Base-by-base conservation (phyloP, 2,113 vertebrate genomes). In the Semicossyphus pulcher region DNA sequence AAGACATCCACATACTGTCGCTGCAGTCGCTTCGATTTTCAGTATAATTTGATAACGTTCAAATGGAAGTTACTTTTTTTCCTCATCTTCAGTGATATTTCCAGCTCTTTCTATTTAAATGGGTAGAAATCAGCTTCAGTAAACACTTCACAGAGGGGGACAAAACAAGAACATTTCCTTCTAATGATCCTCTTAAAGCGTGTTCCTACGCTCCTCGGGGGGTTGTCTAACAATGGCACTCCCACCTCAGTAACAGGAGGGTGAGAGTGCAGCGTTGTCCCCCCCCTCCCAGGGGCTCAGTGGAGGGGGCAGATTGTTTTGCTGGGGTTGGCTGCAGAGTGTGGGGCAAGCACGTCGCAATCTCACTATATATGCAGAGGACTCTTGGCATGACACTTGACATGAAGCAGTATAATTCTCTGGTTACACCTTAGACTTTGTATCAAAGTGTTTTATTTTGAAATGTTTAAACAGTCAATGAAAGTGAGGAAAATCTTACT, bases 181-280 rank as follows among this genome's bases (percentile, higher is more conserved):
- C 29, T 69, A 53, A 65, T 58, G 42, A 60, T 54, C 23, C 28
- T 75, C 36, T 73, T 36, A n/a, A 61, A 76, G 36, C 28, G 4
- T 72, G 21, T 28, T 66, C 20, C 20, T 31, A 31, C 29, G 16
- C 12, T 80, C 72, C 71, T 72, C 9, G 11, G 62, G 77, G 66
- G 54, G 47, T 36, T 65, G 63, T 72, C 79, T 82, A 76, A 85
- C 77, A 80, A 83, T 76, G 78, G 25, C 56, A 51, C 69, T 57
- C 80, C 49, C 51, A 66, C 75, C 73, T 76, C 54, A 25, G 49
- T 41, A 84, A 51, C 45, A 68, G 42, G 45, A 77, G 59, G 63
- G 37, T 42, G 56, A 53, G 47, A 63, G 44, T 15, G 28, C 34
- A 56, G 37, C 32, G 1, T 5, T n/a, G 34, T 16, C 3, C 18